Evolutionary conservation across 2,797 vertebrate genomes (phyloP).

Genomic region (Pelobates cultripes): DNA sequence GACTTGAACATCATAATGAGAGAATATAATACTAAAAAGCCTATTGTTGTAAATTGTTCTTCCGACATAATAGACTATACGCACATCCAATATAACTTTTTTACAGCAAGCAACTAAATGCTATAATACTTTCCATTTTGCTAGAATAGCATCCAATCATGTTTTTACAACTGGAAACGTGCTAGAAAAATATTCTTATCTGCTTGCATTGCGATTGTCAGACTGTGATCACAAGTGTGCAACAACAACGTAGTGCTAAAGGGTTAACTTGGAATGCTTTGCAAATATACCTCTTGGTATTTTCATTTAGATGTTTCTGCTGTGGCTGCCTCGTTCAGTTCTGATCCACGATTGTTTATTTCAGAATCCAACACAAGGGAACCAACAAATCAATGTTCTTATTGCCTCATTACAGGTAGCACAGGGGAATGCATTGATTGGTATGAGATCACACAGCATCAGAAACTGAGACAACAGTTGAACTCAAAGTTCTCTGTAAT

Average conservation of each 20-base stretch:
- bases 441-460: slow-evolving; percentile 17
- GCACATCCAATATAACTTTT: slow-evolving; percentile 14
- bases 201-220: not conserved
- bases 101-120: slow-evolving; percentile 26
- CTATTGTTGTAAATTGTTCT: slow-evolving; percentile 28
- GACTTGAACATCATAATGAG: slow-evolving; percentile 21
- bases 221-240: too few relatives aligned
- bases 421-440: slow-evolving; percentile 23
- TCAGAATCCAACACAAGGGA: slow-evolving; percentile 20
- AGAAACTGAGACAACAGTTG: slow-evolving; percentile 10
- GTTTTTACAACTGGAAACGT: not conserved
- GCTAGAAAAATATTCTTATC: slow-evolving; percentile 16
- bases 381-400: slow-evolving; percentile 37
- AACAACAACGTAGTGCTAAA: too few relatives aligned
- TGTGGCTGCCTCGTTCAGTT: not conserved
- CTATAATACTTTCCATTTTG: slow-evolving; percentile 36
- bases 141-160: slow-evolving; percentile 18
- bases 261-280: too few relatives aligned
- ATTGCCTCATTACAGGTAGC: slow-evolving; percentile 39
- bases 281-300: not conserved
- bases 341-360: slow-evolving; percentile 1
- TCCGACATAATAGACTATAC: slow-evolving; percentile 31
- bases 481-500: slow-evolving; percentile 32
- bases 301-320: not conserved
- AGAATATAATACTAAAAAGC: slow-evolving; percentile 4